These are phyloP conservation scores for Blennius ocellaris DNA, from an alignment of 2,113 vertebrate genomes.

Conservation along the genomic window DNA sequence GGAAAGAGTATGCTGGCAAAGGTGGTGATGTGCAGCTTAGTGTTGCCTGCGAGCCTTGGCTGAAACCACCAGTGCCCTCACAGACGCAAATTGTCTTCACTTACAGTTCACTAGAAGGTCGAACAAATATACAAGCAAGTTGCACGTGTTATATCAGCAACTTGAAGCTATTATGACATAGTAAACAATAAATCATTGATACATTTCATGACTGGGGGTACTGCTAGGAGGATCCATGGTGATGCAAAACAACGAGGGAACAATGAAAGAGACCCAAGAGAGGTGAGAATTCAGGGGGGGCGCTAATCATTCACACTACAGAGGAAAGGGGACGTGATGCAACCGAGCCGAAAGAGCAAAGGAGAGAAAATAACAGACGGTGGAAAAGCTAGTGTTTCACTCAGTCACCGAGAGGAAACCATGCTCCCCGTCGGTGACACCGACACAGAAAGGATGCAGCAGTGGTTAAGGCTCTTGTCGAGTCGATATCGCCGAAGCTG, in stretches of 20 bases:
- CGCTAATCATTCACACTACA: slow-evolving; percentile 57
- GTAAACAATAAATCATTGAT: slow-evolving; percentile 11
- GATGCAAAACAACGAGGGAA: slow-evolving; percentile 78
- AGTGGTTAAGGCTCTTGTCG: slow-evolving; percentile 28
- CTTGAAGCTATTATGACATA: not conserved
- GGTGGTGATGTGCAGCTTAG: not conserved
- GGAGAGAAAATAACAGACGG: slow-evolving; percentile 4
- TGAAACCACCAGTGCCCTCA: not conserved
- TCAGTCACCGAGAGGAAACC: slow-evolving; percentile 22
- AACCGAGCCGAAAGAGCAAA: slow-evolving; percentile 79
- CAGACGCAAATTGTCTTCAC: not conserved
- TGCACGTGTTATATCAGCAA: not conserved
- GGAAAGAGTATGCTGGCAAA: slow-evolving; percentile 4
- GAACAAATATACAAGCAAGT: slow-evolving; percentile 10
- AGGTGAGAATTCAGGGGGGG: slow-evolving; percentile 20
- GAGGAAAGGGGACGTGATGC: slow-evolving; percentile 69
- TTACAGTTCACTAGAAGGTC: slow-evolving; percentile 21
- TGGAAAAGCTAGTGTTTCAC: not conserved
- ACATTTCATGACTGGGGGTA: slow-evolving; percentile 20
- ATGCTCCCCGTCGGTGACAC: slow-evolving; percentile 29
- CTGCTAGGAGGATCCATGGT: slow-evolving; percentile 29
- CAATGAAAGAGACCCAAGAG: slow-evolving; percentile 37
- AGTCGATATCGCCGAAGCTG: slow-evolving; percentile 23
- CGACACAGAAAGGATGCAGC: slow-evolving; percentile 29
- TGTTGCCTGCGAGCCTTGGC: not conserved